Base-by-base conservation (phyloP, 2,888 invertebrate genomes). In the Tenodera sinensis region DNA sequence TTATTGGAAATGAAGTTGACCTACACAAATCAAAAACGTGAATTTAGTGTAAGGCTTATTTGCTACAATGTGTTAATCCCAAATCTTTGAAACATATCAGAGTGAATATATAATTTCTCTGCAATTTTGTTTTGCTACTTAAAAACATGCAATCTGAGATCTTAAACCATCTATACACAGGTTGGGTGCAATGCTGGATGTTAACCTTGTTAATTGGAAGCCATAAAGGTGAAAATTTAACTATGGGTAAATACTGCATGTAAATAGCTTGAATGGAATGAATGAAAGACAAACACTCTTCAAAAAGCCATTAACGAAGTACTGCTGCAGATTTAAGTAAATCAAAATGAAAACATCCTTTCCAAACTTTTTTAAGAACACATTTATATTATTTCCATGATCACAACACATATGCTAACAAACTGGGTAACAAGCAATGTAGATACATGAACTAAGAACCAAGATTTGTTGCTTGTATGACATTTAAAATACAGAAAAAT, bases 311-410 rank as follows among this genome's bases (percentile, higher is more conserved):
- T 71, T 20, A 71, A 6, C 54, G 20, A 71, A 25, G 20, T 71
- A 20, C 20, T 71, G 20, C 25, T 71, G 54, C 54, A 71, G 54
- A 71, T 20, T 71, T 42, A 42, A 71, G 25, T 71, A 25, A 71
- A 71, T 20, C 20, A 84, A 86, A 87, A 87, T 83, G 12, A 87
- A 87, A 87, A 47, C 47, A 82, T 87, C 42, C 42, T 25, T 42
- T 81, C 83, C 20, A 71, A 83, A 27, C 89, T 42, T 91, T 91
- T 91, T 90, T 91, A 91, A 90, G 91, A 91, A 91, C 91, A 91
- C 91, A 91, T 91, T 91, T 91, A 90, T 90, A 90, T 90, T 90
- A 89, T 90, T 90, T 90, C 90, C 90, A 90, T 90, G 89, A 91
- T 91, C 91, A 91, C 91, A 91, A 91, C 91, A 91, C 90, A 91